A percentile compares a stretch with the other conserved stretches of the same genome.
phyloP scores from a whole-genome alignment of 2,888 invertebrate genomes.

The Drosophila kambysellisi region DNA sequence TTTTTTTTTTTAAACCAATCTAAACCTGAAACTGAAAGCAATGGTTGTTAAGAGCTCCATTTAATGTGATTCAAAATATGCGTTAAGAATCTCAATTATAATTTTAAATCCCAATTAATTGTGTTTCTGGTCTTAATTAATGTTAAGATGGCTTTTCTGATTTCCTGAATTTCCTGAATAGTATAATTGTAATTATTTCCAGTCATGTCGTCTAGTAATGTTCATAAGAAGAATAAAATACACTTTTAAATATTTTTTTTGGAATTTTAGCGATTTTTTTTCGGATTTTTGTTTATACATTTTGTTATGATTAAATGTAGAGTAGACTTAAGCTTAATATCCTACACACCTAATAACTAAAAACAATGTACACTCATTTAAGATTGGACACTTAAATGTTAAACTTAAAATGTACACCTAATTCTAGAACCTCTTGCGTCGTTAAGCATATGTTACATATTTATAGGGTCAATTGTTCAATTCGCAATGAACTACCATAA shows the following conservation, averaged over 20 bases:
- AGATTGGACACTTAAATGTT: conserved; percentile 67
- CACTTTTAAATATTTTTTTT: conserved; percentile 31
- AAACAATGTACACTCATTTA: conserved; percentile 72
- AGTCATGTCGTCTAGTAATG: conserved; percentile 1
- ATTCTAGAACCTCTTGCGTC: conserved; percentile 78
- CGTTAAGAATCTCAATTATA: background rate
- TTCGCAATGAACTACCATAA: conserved; percentile 9
- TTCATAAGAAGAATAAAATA: conserved; percentile 4
- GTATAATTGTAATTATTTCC: conserved; percentile 10
- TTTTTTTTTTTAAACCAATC: background rate
- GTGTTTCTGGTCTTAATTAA: background rate
- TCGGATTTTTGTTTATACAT: conserved; percentile 45
- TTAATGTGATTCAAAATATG: conserved; percentile 3
- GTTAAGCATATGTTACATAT: conserved; percentile 48
- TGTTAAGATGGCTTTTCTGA: background rate
- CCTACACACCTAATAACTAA: conserved; percentile 74
- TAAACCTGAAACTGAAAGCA: conserved; percentile 6
- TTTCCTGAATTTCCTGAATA: background rate
- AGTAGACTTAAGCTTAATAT: conserved; percentile 59
- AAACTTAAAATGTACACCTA: conserved; percentile 68
- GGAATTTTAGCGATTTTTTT: conserved; percentile 48
- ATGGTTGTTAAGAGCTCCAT: background rate
- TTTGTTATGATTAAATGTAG: conserved; percentile 62
- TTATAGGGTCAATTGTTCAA: conserved; percentile 42
- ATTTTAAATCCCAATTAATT: background rate